Percentiles rank a stretch among this genome's conserved stretches.
Evolutionary conservation across 2,888 invertebrate genomes (phyloP).

Genomic region (Ichneumoninae sp.): DNA sequence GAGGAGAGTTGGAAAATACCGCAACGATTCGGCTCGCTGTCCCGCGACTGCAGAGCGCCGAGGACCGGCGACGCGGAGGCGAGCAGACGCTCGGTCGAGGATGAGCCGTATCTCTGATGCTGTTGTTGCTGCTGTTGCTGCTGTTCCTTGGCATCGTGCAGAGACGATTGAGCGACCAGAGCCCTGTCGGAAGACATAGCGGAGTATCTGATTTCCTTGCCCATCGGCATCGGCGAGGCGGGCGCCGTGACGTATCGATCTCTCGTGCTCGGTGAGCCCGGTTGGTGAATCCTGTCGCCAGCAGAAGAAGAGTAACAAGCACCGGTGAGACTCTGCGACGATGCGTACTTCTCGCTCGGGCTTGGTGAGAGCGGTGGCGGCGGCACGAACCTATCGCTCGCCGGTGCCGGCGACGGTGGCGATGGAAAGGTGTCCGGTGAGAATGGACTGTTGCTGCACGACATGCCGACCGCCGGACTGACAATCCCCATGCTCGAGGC

Average conservation of each 20-base stretch:
- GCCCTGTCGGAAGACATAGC: constrained; percentile 85
- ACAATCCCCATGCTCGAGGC: constrained; percentile 51
- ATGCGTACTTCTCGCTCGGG: constrained; percentile 83
- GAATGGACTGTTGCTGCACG: constrained; percentile 74
- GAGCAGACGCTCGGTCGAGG: constrained; percentile 76
- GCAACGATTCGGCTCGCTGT: constrained; percentile 66
- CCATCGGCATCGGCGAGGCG: constrained; percentile 78
- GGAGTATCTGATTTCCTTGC: constrained; percentile 65
- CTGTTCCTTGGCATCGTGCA: constrained; percentile 78
- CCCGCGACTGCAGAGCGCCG: constrained; percentile 72
- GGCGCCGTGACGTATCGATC: constrained; percentile 77
- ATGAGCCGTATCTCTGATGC: constrained; percentile 74
- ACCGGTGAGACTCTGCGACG: constrained; percentile 80
- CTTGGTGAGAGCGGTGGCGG: constrained; percentile 88
- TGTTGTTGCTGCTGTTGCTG: constrained; percentile 79
- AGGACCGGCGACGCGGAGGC: constrained; percentile 82
- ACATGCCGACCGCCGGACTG: constrained; percentile 12
- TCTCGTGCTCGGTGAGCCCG: constrained; percentile 77
- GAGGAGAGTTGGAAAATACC: constrained; percentile 64
- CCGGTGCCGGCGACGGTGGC: constrained; percentile 86
- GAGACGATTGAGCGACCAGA: constrained; percentile 84
- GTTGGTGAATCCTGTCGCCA: constrained; percentile 77
- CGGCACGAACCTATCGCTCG: constrained; percentile 86
- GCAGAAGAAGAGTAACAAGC: constrained; percentile 73
- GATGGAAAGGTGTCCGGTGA: constrained; percentile 86